A percentile compares a stretch with the other conserved stretches of the same genome.
phyloP scores from a whole-genome alignment of 2,888 invertebrate species.

The Amaurobius ferox region DNA sequence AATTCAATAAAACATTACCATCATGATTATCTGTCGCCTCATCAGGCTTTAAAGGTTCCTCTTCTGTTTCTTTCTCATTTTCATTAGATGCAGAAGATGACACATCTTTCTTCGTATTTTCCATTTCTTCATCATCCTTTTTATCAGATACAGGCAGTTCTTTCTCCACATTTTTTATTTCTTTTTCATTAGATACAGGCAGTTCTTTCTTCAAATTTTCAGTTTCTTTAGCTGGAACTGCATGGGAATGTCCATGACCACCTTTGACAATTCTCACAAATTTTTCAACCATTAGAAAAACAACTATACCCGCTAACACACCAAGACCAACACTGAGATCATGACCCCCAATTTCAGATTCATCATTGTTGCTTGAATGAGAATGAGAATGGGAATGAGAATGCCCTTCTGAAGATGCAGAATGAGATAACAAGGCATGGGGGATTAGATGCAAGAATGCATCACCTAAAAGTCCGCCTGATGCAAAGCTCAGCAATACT shows the following conservation, averaged over 20 bases:
- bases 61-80: too few species aligned
- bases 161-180: too few species aligned
- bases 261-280: conserved; percentile 90
- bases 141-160: too few species aligned
- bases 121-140: too few species aligned
- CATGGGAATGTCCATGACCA: conserved; percentile 86
- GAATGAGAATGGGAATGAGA: conserved; percentile 77
- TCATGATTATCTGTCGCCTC: too few species aligned
- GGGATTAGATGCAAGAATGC: conserved; percentile 99
- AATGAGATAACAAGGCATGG: conserved; percentile 83
- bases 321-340: conserved; percentile 95
- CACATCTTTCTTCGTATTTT: too few species aligned
- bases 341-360: conserved; percentile 77
- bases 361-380: conserved; percentile 79
- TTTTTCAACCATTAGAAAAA: conserved; percentile 96
- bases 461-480: conserved; percentile 96
- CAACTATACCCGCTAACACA: conserved; percentile 94
- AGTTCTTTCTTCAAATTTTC: conserved; percentile 37
- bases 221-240: conserved; percentile 74
- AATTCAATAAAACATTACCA: too few species aligned
- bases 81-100: too few species aligned
- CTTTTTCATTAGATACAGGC: too few species aligned
- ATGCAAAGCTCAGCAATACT: conserved; percentile 93
- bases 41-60: too few species aligned
- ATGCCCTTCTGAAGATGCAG: conserved; percentile 78